Conservation (phyloP, 2,113 vertebrate species). For the Tenebrosternarchus preto region DNA sequence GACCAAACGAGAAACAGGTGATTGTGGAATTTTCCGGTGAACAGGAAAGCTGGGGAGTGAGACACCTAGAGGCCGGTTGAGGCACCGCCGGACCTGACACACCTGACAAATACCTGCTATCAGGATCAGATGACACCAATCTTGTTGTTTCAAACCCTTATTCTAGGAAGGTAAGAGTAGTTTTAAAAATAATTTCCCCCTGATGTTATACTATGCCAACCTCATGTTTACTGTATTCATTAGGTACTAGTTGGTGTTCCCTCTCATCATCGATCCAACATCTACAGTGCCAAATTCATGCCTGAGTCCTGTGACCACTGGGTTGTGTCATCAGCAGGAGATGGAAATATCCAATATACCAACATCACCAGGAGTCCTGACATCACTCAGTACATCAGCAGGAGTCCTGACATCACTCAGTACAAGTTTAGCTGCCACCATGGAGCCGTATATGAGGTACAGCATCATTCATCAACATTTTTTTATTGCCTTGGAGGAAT, state of each 20-base stretch:
- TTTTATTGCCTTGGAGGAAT: neutral
- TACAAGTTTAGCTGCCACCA: constrained; percentile 97
- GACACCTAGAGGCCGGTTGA: no score
- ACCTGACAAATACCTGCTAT: constrained; percentile 86
- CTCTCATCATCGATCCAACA: constrained; percentile 85
- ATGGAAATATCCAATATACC: constrained; percentile 96
- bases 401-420: constrained; percentile 90
- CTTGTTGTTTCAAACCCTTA: constrained; percentile 84
- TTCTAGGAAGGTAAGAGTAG: constrained; percentile 77
- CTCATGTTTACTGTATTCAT: constrained; percentile 78
- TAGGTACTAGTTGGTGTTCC: neutral
- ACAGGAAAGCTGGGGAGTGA: no score
- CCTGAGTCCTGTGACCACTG: constrained; percentile 93
- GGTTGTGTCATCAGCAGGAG: constrained; percentile 95
- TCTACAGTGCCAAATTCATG: constrained; percentile 98
- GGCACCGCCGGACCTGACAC: no score
- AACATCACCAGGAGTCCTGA: constrained; percentile 90
- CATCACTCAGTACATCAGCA: no score
- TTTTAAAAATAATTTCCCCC: neutral
- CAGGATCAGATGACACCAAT: constrained; percentile 85
- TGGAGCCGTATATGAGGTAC: constrained; percentile 95
- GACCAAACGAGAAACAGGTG: no score
- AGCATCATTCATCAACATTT: neutral
- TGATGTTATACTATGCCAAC: constrained; percentile 70
- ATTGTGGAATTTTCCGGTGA: no score